Base-by-base conservation (phyloP, 2,113 vertebrate species). In the Tachysurus vachellii region DNA sequence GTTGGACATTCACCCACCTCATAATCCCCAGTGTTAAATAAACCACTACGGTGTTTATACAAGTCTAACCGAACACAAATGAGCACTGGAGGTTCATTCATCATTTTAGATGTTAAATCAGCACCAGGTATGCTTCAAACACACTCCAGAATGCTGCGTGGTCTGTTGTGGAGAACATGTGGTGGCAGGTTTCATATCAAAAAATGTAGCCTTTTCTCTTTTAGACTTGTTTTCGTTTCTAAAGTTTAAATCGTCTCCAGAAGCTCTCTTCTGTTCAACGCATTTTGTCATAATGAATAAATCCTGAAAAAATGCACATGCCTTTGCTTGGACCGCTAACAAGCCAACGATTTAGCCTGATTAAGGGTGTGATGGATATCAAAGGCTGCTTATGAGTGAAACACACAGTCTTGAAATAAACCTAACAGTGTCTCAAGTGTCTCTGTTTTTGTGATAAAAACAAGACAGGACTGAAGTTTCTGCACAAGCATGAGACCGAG, bases 361-460 rank as follows among this genome's bases (percentile, higher is more conserved):
- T 61, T 88, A 77, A 75, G 68, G 31, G 81, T 80, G 73, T 86
- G 62, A 80, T 57, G 82, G 85, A 89, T 87, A 87, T 64, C 81
- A 83, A 68, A 85, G 85, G 50, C 82, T 86, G 66, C 86, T 87
- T 89, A 57, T 70, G 77, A 87, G 70, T 84, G 54, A 84, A 71
- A 80, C n/a, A 79, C 56, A 59, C 61, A 70, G 73, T 87, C 79
- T 71, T 54, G n/a, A 87, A 61, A 68, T 57, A 75, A 77, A 19
- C 47, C n/a, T 23, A 54, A 23, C 53, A 82, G 26, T 89, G 66
- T 70, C 77, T 59, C 79, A 12, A 31, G 56, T 80, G 53, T 81
- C 82, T 66, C 85, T 66, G 73, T 82, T 85, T 76, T 17, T 31
- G 28, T 84, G 88, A 87, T 87, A 62, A 71, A 89, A 84, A 73